Conservation (phyloP, 2,888 invertebrate genomes). For the Cabera pusaria region DNA sequence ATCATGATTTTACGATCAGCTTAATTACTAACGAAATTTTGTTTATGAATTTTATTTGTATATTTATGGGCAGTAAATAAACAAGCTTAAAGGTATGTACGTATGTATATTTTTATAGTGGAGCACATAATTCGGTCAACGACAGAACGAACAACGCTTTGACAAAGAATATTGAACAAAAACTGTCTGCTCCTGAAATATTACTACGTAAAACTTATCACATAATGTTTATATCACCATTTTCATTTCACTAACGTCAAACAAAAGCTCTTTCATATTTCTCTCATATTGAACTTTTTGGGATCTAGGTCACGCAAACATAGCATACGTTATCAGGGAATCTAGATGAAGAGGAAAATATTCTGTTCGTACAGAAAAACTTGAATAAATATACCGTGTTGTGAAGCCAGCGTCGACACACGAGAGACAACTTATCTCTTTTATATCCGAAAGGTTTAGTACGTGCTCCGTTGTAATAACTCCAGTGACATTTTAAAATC, state of each 20-base stretch:
- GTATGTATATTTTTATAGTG: slow-evolving; percentile 14
- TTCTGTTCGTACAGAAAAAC: slow-evolving; percentile 41
- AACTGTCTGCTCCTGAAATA: no score
- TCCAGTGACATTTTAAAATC: slow-evolving; percentile 19
- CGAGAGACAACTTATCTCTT: slow-evolving; percentile 18
- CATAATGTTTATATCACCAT: no score
- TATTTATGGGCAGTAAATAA: slow-evolving; percentile 27
- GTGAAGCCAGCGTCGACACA: slow-evolving; percentile 12
- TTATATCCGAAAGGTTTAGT: slow-evolving; percentile 23
- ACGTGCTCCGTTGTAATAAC: slow-evolving; percentile 17
- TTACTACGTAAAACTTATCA: no score
- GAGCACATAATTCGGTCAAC: no score
- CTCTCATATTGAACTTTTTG: slow-evolving; percentile 12
- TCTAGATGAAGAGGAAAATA: slow-evolving; percentile 25
- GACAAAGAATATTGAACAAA: no score
- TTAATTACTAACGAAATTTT: slow-evolving; percentile 26
- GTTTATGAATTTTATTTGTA: slow-evolving; percentile 19
- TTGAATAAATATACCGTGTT: slow-evolving; percentile 41
- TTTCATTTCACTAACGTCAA: slow-evolving; percentile 3
- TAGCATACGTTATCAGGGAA: slow-evolving; percentile 15
- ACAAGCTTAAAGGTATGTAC: slow-evolving; percentile 20
- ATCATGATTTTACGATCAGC: slow-evolving; percentile 18
- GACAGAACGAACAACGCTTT: no score
- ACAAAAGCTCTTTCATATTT: slow-evolving; percentile 13
- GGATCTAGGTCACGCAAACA: slow-evolving; percentile 18